Conservation (phyloP, 2,888 invertebrate genomes). For the Campoletis raptor region DNA sequence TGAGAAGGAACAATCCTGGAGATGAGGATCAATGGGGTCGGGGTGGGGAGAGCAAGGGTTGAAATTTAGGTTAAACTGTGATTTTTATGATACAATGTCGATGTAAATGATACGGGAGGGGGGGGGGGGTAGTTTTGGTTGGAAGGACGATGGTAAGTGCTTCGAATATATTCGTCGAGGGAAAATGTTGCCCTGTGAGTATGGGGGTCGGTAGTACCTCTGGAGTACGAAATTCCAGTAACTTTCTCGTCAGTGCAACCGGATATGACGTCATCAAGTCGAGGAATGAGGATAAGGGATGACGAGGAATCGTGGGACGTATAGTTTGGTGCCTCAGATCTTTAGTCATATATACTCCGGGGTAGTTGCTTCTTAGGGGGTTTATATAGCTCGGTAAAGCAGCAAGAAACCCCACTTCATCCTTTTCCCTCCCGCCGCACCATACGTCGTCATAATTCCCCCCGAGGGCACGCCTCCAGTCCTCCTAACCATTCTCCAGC, state of each 20-base stretch:
- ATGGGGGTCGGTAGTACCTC: neutral
- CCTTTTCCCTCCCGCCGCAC: neutral
- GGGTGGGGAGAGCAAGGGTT: neutral
- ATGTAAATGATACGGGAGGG: neutral
- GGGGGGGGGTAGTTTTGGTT: neutral
- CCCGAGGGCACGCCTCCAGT: constrained; percentile 58
- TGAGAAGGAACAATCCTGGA: constrained; percentile 22
- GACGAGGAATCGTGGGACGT: constrained; percentile 17
- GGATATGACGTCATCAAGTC: constrained; percentile 79
- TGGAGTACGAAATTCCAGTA: constrained; percentile 70
- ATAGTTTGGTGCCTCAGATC: constrained; percentile 16
- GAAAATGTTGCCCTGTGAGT: neutral
- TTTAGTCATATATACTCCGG: constrained; percentile 31
- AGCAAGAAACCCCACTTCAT: constrained; percentile 37
- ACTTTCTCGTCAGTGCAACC: constrained; percentile 74
- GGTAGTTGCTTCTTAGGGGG: constrained; percentile 26
- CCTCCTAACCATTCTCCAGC: neutral
- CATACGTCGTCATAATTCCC: constrained; percentile 56
- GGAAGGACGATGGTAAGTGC: neutral
- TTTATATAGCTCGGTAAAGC: constrained; percentile 46
- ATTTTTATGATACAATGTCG: neutral
- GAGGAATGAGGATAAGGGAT: constrained; percentile 48
- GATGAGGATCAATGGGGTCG: constrained; percentile 33
- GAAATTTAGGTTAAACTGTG: neutral
- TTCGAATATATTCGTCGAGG: constrained; percentile 4